Evolutionary conservation across 2,797 vertebrate genomes (phyloP), one percentile per base, ranked within the genome.

Genomic region (Aythya fuligula): DNA sequence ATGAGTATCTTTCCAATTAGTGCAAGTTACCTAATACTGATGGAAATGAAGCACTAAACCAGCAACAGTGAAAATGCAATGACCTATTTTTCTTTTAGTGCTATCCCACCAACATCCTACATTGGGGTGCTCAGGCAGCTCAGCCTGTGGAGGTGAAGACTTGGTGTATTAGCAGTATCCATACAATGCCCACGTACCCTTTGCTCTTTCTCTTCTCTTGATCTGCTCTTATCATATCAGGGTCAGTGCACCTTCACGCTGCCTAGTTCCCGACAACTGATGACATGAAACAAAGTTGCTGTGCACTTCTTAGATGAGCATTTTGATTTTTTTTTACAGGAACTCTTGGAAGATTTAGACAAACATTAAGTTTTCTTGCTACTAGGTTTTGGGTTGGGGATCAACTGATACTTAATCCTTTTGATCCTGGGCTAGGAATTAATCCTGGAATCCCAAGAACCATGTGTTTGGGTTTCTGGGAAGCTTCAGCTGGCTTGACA

Each of bases 141-240:
- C 13, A 38, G 30, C 8, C 16, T 72, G 4, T 86, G 21, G 9
- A 51, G 49, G 41, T 90, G 66, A 83, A 91, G 69, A n/a, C 27
- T 57, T 67, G 7, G 43, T 90, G 62, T 47, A 20, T 94, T 88
- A 91, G 87, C 80, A 86, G 66, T 91, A 88, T 70, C 51, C 62
- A 53, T 86, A 61, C 45, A 58, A 51, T 27, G 18, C 41, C 43
- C 4, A 0, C 5, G 9, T 56, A 9, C 9, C 14, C 47, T 72
- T 51, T 77, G 17, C n/a, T 28, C 39, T 83, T 79, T 39, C 19
- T 17, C 22, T 51, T 76, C 22, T 85, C 41, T 70, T 39, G 18
- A 17, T 43, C 8, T 39, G 4, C 22, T 71, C 7, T 64, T 8
- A 1, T 0, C 0, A 13, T 2, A 3, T 75, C 34, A 41, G 30